Conservation (phyloP, 1,140 invertebrate genomes). For the Cheumatopsyche charites region DNA sequence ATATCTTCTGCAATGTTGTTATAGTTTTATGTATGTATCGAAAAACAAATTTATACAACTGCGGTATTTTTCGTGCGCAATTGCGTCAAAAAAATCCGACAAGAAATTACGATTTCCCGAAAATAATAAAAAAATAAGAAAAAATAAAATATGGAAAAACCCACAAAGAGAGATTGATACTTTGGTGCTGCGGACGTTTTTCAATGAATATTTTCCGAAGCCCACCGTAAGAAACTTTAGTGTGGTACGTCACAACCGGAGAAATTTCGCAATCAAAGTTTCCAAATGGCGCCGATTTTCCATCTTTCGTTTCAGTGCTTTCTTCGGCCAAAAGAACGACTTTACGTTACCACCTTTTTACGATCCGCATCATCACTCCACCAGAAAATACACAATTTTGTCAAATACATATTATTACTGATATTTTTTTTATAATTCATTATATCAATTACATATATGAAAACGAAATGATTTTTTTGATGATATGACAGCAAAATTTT, state of each 20-base stretch:
- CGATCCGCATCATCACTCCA: constrained; percentile 23
- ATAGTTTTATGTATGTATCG: no score
- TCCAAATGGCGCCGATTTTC: constrained; percentile 48
- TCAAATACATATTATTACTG: neutral
- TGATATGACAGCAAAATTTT: no score
- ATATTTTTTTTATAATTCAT: neutral
- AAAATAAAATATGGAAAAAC: constrained; percentile 5
- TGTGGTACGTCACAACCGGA: constrained; percentile 40
- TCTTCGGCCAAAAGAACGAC: constrained; percentile 39
- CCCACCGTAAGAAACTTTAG: constrained; percentile 33
- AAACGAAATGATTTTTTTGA: no score
- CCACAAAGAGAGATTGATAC: constrained; percentile 4
- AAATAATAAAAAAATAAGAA: neutral
- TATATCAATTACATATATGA: neutral
- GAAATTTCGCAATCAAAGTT: constrained; percentile 49
- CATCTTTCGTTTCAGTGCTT: constrained; percentile 45
- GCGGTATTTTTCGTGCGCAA: no score
- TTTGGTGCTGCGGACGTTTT: constrained; percentile 8
- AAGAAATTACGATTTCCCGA: no score
- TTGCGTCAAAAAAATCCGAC: no score
- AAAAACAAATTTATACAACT: no score
- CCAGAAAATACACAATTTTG: neutral
- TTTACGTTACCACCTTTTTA: constrained; percentile 31
- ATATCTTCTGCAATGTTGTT: no score
- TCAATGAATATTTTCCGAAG: constrained; percentile 34